Evolutionary conservation across 2,888 invertebrate genomes (phyloP).

Genomic region (Tenthredo amoena): DNA sequence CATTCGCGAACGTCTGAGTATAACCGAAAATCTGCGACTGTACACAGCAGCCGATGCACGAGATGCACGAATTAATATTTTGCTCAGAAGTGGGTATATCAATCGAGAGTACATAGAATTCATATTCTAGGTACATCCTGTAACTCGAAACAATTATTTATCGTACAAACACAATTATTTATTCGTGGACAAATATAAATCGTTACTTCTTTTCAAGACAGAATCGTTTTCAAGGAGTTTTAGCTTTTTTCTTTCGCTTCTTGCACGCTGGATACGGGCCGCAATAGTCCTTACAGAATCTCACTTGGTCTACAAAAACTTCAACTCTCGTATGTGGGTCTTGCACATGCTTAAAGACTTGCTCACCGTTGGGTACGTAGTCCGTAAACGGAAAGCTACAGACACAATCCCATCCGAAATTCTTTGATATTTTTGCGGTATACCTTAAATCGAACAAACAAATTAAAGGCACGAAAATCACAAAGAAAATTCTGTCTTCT

Average conservation of each 20-base stretch:
- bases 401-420: constrained; percentile 66
- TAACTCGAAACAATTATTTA: not conserved
- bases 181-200: not conserved
- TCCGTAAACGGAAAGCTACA: constrained; percentile 64
- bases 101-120: not conserved
- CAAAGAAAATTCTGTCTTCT: not conserved
- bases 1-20: constrained; percentile 2
- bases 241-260: constrained; percentile 10
- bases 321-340: constrained; percentile 66
- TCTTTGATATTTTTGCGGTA: constrained; percentile 63
- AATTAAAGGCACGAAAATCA: not conserved
- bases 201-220: not conserved
- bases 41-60: not conserved
- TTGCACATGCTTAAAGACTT: constrained; percentile 65
- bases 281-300: constrained; percentile 57
- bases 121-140: not conserved
- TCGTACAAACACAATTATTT: not conserved
- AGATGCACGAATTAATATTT: not conserved
- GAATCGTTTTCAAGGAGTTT: not conserved
- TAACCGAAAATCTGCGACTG: not conserved
- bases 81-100: too few species aligned
- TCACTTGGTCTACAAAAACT: constrained; percentile 61
- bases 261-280: constrained; percentile 45
- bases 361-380: constrained; percentile 62
- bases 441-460: constrained; percentile 58